A percentile compares a stretch with the other conserved stretches of the same genome.
Evolutionary conservation across 2,888 invertebrate genomes (phyloP).

Genomic region (Platynereis dumerilii): DNA sequence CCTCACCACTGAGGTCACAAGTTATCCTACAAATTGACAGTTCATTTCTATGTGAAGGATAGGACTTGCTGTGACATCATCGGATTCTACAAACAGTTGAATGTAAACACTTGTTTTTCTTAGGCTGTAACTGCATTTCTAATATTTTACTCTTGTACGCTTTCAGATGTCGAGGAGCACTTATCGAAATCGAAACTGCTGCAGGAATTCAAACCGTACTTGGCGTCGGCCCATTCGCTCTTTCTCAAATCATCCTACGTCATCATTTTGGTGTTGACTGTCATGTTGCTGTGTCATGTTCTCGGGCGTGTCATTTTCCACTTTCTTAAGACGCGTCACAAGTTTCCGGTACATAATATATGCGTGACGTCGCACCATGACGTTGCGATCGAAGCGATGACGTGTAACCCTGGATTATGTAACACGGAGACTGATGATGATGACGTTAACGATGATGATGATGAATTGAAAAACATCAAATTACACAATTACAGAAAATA

Average conservation of each 20-base stretch:
- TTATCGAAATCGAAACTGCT: constrained; percentile 14
- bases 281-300: constrained; percentile 36
- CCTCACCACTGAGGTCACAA: too few relatives aligned
- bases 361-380: constrained; percentile 23
- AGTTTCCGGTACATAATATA: constrained; percentile 26
- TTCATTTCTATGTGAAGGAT: too few relatives aligned
- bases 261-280: constrained; percentile 29
- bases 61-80: too few relatives aligned
- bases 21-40: too few relatives aligned
- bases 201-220: constrained; percentile 22
- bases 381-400: constrained; percentile 4
- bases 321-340: constrained; percentile 29
- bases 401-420: too few relatives aligned
- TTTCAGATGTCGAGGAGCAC: constrained; percentile 17
- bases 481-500: constrained; percentile 10
- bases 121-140: constrained; percentile 57
- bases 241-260: constrained; percentile 31
- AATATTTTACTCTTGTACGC: constrained; percentile 45
- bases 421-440: constrained; percentile 1
- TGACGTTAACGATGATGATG: constrained; percentile 8
- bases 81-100: too few relatives aligned
- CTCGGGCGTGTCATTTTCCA: constrained; percentile 33
- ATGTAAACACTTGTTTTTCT: too few relatives aligned
- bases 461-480: constrained; percentile 16
- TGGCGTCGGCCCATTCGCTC: constrained; percentile 27